Base-by-base conservation (phyloP, 1,140 invertebrate genomes). In the Caenorhabditis brenneri region DNA sequence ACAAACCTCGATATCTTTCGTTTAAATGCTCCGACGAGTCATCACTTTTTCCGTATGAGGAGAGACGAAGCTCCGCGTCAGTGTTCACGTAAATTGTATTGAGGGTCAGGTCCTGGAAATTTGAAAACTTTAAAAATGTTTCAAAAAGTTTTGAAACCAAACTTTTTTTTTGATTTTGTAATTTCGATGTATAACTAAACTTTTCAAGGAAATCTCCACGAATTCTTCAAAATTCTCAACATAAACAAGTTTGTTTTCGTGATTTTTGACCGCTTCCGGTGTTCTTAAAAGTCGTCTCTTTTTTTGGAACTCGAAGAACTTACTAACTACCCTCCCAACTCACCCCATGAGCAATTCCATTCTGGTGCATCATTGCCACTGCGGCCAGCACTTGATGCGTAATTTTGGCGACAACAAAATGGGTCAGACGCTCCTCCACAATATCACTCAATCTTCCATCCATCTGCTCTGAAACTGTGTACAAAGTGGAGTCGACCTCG, bases 331-430 rank as follows among this genome's bases (percentile, higher is more conserved):
- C n/a, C n/a, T n/a, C n/a, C n/a, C n/a, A 22, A 33, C 31, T 42
- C 4, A 74, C 65, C 65, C 65, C 65, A 74, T 74, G 65, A 1
- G 65, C 65, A 24, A 74, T 74, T 74, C 65, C 65, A 74, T 74
- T 74, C 22, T 74, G 65, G 42, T 74, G 65, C 65, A 74, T 74
- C 65, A 74, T 74, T 15, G 65, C 65, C 4, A 74, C 65, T 1
- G 65, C 65, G 9, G 65, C 65, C 36, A 74, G n/a, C 2, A 74
- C 29, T 31, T 74, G 65, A 74, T 74, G 65, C 4, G 65, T 33
- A 24, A 74, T 74, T 29, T 74, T 74, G 36, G 65, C 65, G 7
- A 74, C 65, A 16, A 74, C 65, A 15, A 74, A 74, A 74, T 74
- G 65, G 2, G 65, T 74, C 6, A 74, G 10, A 5, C 65, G 19